Evolutionary conservation across 2,113 vertebrate species (phyloP), one percentile per base, ranked within the genome.

Genomic region (Psilopogon haemacephalus): DNA sequence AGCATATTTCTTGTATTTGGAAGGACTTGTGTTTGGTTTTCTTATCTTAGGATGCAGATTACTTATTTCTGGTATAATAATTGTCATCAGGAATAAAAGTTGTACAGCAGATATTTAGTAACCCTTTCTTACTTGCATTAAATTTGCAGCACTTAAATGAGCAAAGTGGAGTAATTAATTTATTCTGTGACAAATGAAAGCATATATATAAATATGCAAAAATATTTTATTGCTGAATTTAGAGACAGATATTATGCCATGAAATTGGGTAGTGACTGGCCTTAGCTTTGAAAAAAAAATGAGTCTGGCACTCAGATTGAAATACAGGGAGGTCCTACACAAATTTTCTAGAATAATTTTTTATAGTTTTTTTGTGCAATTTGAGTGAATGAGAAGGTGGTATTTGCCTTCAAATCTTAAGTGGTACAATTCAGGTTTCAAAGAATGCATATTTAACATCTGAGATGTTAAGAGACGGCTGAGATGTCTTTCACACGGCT

Each of bases 271-370:
- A 1, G 12, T 89, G 6, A 3, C 32, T 73, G 32, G 3, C 55
- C 19, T 32, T 62, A 42, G 9, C 35, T 90, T 87, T 30, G 19
- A 27, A 32, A 30, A 81, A 81, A 54, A 62, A 59, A 70, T 83
- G 19, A 82, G 78, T 44, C n/a, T 69, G 38, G 4, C 10, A 37
- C 6, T 65, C 35, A 54, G 15, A 48, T 24, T 85, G 32, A 80
- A 38, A 4, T 79, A 4, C 1, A 14, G 2, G 4, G 3, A 72
- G 2, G 7, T 32, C 14, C 63, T 63, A 27, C 13, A 54, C 3
- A 35, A 88, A 35, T 6, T 24, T 75, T 7, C 5, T n/a, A 30
- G 8, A 77, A 58, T 21, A 62, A 38, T 12, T 90, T 83, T 76
- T 63, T 13, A 12, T 18, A 2, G 33, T 30, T 48, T 16, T 78